Percentiles rank a stretch among this genome's conserved stretches.
Conservation (phyloP, 2,888 invertebrate species). For the Nemapogon koenigi region DNA sequence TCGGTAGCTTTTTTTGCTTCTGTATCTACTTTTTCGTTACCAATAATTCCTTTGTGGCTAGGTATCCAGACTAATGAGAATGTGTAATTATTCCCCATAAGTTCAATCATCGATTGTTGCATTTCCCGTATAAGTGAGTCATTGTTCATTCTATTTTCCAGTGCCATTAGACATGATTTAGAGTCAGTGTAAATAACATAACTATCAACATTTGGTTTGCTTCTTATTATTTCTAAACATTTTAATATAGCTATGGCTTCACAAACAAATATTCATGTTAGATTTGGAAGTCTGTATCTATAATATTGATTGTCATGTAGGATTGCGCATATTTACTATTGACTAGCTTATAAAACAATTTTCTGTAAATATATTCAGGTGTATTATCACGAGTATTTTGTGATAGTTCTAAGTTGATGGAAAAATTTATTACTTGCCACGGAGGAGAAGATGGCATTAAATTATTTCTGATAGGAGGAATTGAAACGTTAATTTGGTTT, state of each 20-base stretch:
- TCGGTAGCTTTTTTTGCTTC: no score
- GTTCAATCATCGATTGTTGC: no score
- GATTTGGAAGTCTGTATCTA: conserved; percentile 3
- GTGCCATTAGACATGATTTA: conserved; percentile 8
- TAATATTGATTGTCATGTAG: not conserved
- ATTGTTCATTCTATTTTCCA: conserved; percentile 1
- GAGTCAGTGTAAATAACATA: conserved; percentile 8
- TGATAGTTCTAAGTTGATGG: not conserved
- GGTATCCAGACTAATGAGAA: no score
- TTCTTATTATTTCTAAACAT: conserved; percentile 1
- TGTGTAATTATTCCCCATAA: no score
- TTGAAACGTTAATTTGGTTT: not conserved
- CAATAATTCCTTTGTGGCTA: no score
- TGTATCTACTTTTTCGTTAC: no score
- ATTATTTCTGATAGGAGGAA: not conserved
- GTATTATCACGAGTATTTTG: no score
- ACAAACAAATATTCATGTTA: conserved; percentile 5
- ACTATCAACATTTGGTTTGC: not conserved
- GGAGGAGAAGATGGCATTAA: not conserved
- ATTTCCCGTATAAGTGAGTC: conserved; percentile 2
- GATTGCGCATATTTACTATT: conserved; percentile 4
- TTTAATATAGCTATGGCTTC: conserved; percentile 7
- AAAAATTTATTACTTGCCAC: not conserved
- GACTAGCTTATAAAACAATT: conserved; percentile 2
- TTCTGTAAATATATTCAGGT: no score